These are phyloP conservation scores for Eilema griseolum DNA, from an alignment of 2,888 invertebrate species.

Conservation along the genomic window DNA sequence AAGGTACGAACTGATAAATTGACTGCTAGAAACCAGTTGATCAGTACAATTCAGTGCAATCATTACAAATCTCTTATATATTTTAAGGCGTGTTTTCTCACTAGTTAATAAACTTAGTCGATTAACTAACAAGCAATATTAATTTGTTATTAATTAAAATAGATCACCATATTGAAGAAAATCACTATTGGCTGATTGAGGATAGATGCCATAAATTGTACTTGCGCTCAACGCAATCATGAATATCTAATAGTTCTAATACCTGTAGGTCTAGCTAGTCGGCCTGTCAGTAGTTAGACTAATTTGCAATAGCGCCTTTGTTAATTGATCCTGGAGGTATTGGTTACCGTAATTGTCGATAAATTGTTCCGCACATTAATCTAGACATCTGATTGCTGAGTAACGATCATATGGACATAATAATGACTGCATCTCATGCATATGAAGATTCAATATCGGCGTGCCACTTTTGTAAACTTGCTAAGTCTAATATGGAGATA, in stretches of 20 bases:
- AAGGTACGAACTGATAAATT: background rate
- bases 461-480: background rate
- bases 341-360: constrained; percentile 84
- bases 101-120: constrained; percentile 43
- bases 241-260: constrained; percentile 72
- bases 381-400: constrained; percentile 78
- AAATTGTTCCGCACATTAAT: constrained; percentile 84
- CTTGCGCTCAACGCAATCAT: constrained; percentile 63
- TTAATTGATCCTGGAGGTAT: constrained; percentile 82
- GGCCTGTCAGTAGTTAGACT: constrained; percentile 77
- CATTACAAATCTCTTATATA: constrained; percentile 9
- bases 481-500: background rate
- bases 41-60: background rate
- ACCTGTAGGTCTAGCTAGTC: constrained; percentile 68
- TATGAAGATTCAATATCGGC: constrained; percentile 14
- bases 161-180: constrained; percentile 48
- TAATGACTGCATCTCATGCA: constrained; percentile 54
- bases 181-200: constrained; percentile 47
- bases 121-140: constrained; percentile 42
- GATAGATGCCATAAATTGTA: constrained; percentile 52
- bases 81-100: constrained; percentile 33
- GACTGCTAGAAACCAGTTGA: background rate
- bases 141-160: constrained; percentile 51
- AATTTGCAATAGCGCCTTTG: constrained; percentile 83
- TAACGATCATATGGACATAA: constrained; percentile 60